A percentile compares a stretch with the other conserved stretches of the same genome.
These are phyloP conservation scores for Onthophagus sagittarius DNA, from an alignment of 2,888 invertebrate genomes.

Conservation along the genomic window DNA sequence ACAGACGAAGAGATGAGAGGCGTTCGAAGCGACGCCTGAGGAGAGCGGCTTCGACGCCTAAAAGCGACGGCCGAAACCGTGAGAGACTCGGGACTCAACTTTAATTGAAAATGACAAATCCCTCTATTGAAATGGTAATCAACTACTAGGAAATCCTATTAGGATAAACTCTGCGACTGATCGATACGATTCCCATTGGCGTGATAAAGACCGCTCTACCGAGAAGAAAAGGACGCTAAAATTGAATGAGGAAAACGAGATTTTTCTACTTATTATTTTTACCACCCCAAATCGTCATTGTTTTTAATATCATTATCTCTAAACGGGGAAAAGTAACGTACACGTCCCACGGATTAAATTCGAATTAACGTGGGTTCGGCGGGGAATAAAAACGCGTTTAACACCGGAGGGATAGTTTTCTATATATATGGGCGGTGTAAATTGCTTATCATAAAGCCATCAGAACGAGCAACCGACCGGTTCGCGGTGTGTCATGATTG, in stretches of 20 bases:
- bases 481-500: neutral
- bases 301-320: conserved; percentile 16
- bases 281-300: neutral
- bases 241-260: conserved; percentile 16
- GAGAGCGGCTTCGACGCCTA: neutral
- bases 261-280: conserved; percentile 4
- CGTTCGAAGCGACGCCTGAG: neutral
- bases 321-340: neutral
- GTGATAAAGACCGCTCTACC: conserved; percentile 36
- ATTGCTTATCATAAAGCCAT: conserved; percentile 9
- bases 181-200: conserved; percentile 41
- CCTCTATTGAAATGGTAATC: conserved; percentile 54
- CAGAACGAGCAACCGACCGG: neutral
- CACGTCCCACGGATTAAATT: neutral
- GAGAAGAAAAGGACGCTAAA: conserved; percentile 33
- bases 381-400: neutral
- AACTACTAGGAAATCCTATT: conserved; percentile 54
- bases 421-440: conserved; percentile 6
- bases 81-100: conserved; percentile 51
- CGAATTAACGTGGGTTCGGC: neutral
- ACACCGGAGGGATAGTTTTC: neutral
- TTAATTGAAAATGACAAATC: conserved; percentile 54
- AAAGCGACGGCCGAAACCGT: conserved; percentile 26
- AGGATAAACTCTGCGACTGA: conserved; percentile 51
- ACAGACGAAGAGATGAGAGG: neutral